Base-by-base conservation (phyloP, 2,888 invertebrate species). In the Caenorhabditis angaria region DNA sequence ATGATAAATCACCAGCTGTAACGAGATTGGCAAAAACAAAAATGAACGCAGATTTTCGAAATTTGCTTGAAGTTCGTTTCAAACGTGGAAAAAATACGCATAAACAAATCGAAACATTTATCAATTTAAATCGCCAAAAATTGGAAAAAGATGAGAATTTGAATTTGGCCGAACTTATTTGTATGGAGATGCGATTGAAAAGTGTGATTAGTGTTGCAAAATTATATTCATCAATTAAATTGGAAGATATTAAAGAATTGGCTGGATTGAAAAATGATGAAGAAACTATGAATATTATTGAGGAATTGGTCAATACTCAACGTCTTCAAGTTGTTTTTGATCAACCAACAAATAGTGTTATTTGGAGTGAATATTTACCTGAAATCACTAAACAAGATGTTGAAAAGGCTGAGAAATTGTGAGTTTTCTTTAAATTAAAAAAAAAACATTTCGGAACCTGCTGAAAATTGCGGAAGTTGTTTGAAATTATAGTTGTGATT, bases 141-240 rank as follows among this genome's bases (percentile, higher is more conserved):
- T 28, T 74, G 12, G 62, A 61, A 47, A 54, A 74, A 63, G 78
- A 78, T 50, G 63, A 67, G n/a, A 78, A 78, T 48, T 4, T 53
- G 14, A 72, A 72, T 10, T 63, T 78, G 6, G 55, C 70, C 2
- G 65, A 75, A 24, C n/a, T 60, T 10, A 28, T 78, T 12, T 35
- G 66, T 5, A 25, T 48, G 3, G 66, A 71, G 22, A 61, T 78
- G 60, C 66, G 59, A 29, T 70, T 71, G 41, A 77, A 73, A n/a
- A 56, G 72, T 0, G 65, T 79, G 5, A 24, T 79, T 5, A 58
- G 69, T 6, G 56, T 79, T 12, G 66, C 67, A 1, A 78, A 74
- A 65, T 68, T 69, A n/a, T 73, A 66, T 35, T 59, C 65, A 4
- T 62, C 73, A 2, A 51, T 73, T 14, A 10, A 28, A 20, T 8